phyloP scores from a whole-genome alignment of 2,113 vertebrate genomes.

The Parus major region DNA sequence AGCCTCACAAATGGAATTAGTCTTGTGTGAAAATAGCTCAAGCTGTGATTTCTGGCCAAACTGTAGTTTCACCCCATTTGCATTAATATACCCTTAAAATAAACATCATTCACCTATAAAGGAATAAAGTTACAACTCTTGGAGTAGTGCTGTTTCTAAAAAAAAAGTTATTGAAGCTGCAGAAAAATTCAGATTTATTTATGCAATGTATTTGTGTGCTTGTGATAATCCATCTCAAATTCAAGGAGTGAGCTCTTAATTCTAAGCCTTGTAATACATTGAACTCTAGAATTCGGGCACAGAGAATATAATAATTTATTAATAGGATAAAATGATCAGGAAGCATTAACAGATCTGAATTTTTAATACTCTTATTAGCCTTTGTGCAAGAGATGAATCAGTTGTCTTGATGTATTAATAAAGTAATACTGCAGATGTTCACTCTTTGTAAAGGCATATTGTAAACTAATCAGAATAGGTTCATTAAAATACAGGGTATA shows the following conservation, averaged over 20 bases:
- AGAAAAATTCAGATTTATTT: neutral
- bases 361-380: constrained; percentile 58
- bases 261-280: constrained; percentile 43
- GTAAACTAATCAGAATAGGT: neutral
- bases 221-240: constrained; percentile 37
- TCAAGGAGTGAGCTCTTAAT: constrained; percentile 41
- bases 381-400: constrained; percentile 44
- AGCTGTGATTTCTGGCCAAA: neutral
- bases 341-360: constrained; percentile 62
- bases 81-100: neutral
- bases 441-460: neutral
- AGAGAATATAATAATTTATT: constrained; percentile 49
- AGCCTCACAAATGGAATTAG: neutral
- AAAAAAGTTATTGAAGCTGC: neutral
- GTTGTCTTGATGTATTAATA: constrained; percentile 15
- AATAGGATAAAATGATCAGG: constrained; percentile 44
- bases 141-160: neutral
- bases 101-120: neutral
- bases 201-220: neutral
- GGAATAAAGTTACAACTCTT: neutral
- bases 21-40: neutral
- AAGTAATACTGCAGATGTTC: constrained; percentile 12
- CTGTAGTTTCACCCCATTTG: neutral
- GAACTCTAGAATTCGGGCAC: constrained; percentile 11
- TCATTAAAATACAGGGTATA: neutral